Evolutionary conservation across 2,113 vertebrate species (phyloP).

Genomic region (Plecturocebus donacophilus): DNA sequence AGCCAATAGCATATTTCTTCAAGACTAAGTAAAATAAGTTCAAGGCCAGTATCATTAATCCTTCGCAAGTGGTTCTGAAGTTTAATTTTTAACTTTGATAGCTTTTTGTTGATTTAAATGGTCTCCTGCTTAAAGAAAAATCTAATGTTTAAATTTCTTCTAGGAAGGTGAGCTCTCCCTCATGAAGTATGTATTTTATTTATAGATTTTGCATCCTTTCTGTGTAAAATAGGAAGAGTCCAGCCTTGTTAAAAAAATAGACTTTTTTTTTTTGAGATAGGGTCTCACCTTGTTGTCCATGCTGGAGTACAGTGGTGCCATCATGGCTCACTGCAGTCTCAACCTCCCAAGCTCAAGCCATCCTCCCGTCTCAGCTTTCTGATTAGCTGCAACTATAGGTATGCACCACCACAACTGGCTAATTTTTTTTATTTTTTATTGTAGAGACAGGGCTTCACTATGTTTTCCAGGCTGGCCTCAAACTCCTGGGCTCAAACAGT

Average conservation of each 20-base stretch:
- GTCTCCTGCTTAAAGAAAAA: neutral
- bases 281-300: too few species aligned
- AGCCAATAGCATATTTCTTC: neutral
- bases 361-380: too few species aligned
- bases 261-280: too few species aligned
- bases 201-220: neutral
- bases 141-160: neutral
- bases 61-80: neutral
- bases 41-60: neutral
- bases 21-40: neutral
- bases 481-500: too few species aligned
- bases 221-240: neutral
- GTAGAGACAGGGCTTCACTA: too few species aligned
- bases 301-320: too few species aligned
- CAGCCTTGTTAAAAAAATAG: neutral
- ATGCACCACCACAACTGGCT: too few species aligned
- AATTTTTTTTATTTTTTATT: too few species aligned
- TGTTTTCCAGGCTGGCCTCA: too few species aligned
- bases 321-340: too few species aligned
- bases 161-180: neutral
- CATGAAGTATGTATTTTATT: neutral
- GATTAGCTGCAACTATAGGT: too few species aligned
- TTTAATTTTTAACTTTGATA: conserved; percentile 25
- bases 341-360: too few species aligned
- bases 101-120: neutral